Evolutionary conservation across 1,140 invertebrate species (phyloP).

Genomic region (Drosophila lowei): DNA sequence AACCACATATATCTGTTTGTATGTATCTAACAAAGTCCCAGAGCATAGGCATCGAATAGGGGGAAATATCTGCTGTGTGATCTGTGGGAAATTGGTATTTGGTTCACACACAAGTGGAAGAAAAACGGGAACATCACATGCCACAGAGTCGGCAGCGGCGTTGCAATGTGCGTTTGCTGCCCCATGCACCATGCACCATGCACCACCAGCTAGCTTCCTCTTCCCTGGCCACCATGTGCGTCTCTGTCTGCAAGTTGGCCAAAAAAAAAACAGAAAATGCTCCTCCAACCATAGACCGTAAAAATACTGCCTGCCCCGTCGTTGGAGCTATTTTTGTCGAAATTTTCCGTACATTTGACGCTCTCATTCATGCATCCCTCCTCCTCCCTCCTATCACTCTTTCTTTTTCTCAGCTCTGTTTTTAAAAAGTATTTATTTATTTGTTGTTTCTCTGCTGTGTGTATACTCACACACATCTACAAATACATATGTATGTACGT

Average conservation of each 20-base stretch:
- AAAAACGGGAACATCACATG: conserved; percentile 47
- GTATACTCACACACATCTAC: conserved; percentile 32
- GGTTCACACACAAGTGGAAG: conserved; percentile 46
- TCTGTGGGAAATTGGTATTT: conserved; percentile 40
- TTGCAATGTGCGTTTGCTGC: too few species aligned
- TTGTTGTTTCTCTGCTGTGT: conserved; percentile 53
- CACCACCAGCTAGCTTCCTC: conserved; percentile 2
- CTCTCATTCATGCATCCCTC: conserved; percentile 68
- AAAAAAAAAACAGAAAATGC: conserved; percentile 31
- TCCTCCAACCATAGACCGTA: conserved; percentile 65
- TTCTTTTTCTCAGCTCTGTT: conserved; percentile 40
- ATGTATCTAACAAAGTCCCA: conserved; percentile 19
- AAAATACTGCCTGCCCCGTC: conserved; percentile 75
- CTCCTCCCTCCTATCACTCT: conserved; percentile 6
- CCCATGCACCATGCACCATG: conserved; percentile 8
- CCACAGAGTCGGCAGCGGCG: conserved; percentile 26
- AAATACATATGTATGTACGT: conserved; percentile 6
- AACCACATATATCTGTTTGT: conserved; percentile 8
- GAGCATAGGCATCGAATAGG: conserved; percentile 5
- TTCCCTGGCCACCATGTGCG: neutral
- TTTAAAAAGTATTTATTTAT: conserved; percentile 70
- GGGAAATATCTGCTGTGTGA: conserved; percentile 2
- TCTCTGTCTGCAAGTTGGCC: conserved; percentile 38
- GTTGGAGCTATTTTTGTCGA: conserved; percentile 73
- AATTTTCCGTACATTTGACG: conserved; percentile 76